These are phyloP conservation scores for Herpetotheres cachinnans DNA, from an alignment of 2,113 vertebrate species.

Conservation along the genomic window DNA sequence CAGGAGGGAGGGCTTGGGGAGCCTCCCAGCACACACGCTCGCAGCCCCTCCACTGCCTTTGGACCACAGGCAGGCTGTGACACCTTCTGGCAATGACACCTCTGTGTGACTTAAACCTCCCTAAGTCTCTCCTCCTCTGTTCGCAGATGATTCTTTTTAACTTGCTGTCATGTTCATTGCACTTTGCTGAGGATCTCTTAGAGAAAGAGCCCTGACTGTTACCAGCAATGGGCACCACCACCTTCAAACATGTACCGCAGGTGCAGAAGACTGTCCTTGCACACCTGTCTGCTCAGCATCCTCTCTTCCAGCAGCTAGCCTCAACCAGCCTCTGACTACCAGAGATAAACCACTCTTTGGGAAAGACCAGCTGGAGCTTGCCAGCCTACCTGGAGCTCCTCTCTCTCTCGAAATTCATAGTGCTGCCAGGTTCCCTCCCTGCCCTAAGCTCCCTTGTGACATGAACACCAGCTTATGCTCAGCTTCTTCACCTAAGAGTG, in stretches of 20 bases:
- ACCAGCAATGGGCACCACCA: neutral
- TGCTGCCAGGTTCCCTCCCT: neutral
- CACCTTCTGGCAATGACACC: neutral
- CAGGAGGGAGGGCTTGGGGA: neutral
- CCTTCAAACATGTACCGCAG: neutral
- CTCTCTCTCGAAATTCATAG: accelerated
- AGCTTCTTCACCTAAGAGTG: neutral
- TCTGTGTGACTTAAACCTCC: neutral
- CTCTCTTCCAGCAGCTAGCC: neutral
- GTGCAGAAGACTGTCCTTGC: neutral
- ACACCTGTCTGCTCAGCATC: neutral
- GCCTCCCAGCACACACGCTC: neutral
- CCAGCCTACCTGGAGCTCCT: neutral
- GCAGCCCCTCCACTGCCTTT: neutral
- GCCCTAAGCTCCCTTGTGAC: neutral
- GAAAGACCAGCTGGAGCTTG: neutral
- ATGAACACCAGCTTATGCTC: neutral
- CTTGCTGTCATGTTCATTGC: accelerated
- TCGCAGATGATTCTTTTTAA: no score
- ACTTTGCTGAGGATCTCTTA: neutral
- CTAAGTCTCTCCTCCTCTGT: neutral
- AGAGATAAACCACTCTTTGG: neutral
- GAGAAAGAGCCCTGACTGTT: neutral
- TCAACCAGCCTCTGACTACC: neutral
- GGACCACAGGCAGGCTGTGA: neutral